These are phyloP conservation scores for Gobiocypris rarus DNA, from an alignment of 2,113 vertebrate species.

Conservation along the genomic window DNA sequence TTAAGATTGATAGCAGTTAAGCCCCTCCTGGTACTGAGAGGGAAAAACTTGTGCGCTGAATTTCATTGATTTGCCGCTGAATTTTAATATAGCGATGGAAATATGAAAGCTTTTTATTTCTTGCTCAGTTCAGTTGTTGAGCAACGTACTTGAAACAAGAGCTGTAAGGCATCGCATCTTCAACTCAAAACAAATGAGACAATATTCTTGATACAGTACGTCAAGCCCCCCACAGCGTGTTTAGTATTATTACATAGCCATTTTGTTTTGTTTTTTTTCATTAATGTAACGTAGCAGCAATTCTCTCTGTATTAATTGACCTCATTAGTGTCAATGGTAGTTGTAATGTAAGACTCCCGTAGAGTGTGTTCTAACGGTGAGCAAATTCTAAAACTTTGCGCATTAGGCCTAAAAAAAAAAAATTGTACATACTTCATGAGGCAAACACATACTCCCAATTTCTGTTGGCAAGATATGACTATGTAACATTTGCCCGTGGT, in stretches of 20 bases:
- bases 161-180: conserved; percentile 6
- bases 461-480: background rate
- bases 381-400: background rate
- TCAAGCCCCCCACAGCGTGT: background rate
- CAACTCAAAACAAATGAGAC: conserved; percentile 17
- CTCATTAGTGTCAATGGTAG: conserved; percentile 18
- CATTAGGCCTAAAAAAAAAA: background rate
- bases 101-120: conserved; percentile 36
- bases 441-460: background rate
- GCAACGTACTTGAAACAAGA: background rate
- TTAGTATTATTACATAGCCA: background rate
- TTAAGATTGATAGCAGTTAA: conserved; percentile 64
- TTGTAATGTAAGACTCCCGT: background rate
- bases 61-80: conserved; percentile 27
- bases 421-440: background rate
- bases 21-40: conserved; percentile 28
- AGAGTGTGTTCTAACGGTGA: background rate
- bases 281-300: conserved; percentile 1
- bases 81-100: background rate
- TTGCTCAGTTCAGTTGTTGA: conserved; percentile 3
- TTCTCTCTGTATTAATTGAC: conserved; percentile 33
- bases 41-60: background rate
- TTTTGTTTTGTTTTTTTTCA: background rate
- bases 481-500: background rate
- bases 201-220: background rate